Evolutionary conservation across 2,797 vertebrate genomes (phyloP), one percentile per base, ranked within the genome.

Genomic region (Acrossocheilus fasciatus): DNA sequence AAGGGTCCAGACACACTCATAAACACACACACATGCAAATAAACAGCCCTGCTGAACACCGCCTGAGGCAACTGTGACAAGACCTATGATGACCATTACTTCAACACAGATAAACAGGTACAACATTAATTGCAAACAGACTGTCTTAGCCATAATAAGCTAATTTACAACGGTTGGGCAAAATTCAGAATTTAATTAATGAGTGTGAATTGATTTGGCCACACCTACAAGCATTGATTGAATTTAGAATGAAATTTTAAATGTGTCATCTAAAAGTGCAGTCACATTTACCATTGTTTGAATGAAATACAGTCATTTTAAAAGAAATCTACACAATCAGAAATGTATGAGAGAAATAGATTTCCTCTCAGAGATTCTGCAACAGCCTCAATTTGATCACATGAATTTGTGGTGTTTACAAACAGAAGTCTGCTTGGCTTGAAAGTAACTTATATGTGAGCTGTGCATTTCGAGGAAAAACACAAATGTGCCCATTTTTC

Each of bases 1-100:
- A 93, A 91, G 91, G 90, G 88, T 87, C 86, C 75, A 43, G 86
- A 92, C 91, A 91, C 85, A 88, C 90, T 92, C 87, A 76, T 34
- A 85, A 82, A 62, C 66, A 82, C 43, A 73, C 47, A 78, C 52
- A 73, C 15, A 23, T 68, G 62, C 50, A 70, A 66, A 66, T 80
- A 69, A 70, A 79, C 26, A 54, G 39, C 74, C 30, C 83, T 90
- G 91, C 89, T 89, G 89, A 89, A 90, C 88, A 90, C 79, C 41
- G 76, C 41, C 36, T 43, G 64, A 45, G 66, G 75, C 47, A 20
- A 36, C 90, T 79, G 87, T 36, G 77, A 88, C 72, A 78, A 30
- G 87, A 89, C 89, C 78, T 23, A 62, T 79, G 85, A 87, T 83
- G 85, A 85, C 77, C 82, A 78, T 87, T 84, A 86, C 87, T 79